These are phyloP conservation scores for Stenolophus ochropezus DNA, from an alignment of 2,888 invertebrate genomes.

Conservation along the genomic window DNA sequence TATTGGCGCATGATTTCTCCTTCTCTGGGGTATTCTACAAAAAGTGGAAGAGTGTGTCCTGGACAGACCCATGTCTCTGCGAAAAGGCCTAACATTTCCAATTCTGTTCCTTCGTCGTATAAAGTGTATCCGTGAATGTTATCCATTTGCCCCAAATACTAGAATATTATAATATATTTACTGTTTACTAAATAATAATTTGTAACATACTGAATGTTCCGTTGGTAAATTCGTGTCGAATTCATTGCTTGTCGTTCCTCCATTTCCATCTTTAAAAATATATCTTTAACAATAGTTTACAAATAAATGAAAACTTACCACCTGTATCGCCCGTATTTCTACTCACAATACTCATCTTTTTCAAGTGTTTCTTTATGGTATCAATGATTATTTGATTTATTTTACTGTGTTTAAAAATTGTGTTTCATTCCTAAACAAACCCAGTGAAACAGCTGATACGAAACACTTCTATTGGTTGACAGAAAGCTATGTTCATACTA, in stretches of 20 bases:
- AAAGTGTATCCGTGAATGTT: conserved; percentile 71
- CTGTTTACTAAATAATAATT: conserved; percentile 12
- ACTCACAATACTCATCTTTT: conserved; percentile 23
- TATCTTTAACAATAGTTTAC: background rate
- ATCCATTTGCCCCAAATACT: conserved; percentile 71
- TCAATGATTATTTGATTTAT: conserved; percentile 29
- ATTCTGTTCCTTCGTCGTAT: conserved; percentile 70
- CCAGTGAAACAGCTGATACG: conserved; percentile 9
- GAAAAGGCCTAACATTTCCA: conserved; percentile 69
- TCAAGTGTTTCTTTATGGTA: conserved; percentile 20
- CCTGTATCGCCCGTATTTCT: conserved; percentile 19
- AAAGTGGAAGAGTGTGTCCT: conserved; percentile 86
- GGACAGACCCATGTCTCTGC: conserved; percentile 81
- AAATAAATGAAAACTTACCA: background rate
- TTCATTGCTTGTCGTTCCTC: conserved; percentile 53
- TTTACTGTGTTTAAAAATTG: background rate
- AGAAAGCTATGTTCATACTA: background rate
- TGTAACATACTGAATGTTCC: conserved; percentile 68
- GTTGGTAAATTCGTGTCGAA: conserved; percentile 71
- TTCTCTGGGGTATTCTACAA: conserved; percentile 75
- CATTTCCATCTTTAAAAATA: conserved; percentile 22
- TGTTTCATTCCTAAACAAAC: conserved; percentile 14
- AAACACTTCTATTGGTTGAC: background rate
- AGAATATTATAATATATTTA: conserved; percentile 11
- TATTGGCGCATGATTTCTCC: conserved; percentile 77